phyloP scores from a whole-genome alignment of 2,888 invertebrate species.

The Podotricha telesiphe region DNA sequence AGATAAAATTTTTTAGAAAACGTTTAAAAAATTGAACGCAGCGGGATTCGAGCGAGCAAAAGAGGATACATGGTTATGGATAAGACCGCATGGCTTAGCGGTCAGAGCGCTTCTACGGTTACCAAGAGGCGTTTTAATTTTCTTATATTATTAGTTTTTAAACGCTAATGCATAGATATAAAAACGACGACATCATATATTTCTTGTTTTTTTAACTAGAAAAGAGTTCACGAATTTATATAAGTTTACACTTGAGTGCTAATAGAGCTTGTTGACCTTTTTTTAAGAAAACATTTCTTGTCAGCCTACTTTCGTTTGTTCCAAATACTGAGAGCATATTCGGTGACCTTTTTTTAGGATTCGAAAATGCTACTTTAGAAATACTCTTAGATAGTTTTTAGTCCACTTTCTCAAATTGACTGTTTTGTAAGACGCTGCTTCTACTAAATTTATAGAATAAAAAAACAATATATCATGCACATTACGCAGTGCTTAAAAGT shows the following conservation, averaged over 20 bases:
- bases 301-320: conserved; percentile 27
- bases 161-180: no score
- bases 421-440: neutral
- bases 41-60: no score
- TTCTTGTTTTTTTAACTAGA: neutral
- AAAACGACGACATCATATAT: neutral
- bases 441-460: neutral
- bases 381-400: conserved; percentile 15
- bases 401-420: conserved; percentile 18
- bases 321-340: conserved; percentile 26
- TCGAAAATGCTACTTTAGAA: conserved; percentile 23
- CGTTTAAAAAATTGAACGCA: no score
- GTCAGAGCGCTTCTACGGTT: no score
- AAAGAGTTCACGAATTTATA: conserved; percentile 9
- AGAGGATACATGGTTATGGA: no score
- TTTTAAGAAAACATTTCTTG: conserved; percentile 19
- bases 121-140: no score
- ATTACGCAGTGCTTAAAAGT: no score
- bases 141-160: no score
- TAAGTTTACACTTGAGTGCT: conserved; percentile 1
- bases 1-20: no score
- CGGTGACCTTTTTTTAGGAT: conserved; percentile 25
- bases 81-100: no score
- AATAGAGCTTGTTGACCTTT: conserved; percentile 24
- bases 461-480: neutral